These are phyloP conservation scores for Parnassius smintheus DNA, from an alignment of 2,888 invertebrate genomes.

Conservation along the genomic window DNA sequence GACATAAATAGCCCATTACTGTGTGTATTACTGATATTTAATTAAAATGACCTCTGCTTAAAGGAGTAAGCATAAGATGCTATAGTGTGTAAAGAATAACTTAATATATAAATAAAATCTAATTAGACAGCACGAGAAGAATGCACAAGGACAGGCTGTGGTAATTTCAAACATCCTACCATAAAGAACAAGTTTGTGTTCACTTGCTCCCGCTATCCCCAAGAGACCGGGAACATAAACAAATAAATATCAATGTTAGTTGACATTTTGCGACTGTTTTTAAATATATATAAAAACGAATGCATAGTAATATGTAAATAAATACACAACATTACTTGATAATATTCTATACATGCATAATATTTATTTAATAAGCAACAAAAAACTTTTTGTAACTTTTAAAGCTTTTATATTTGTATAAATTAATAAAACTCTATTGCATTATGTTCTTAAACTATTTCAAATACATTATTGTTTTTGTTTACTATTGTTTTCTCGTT, in stretches of 20 bases:
- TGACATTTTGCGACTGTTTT: constrained; percentile 24
- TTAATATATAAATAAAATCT: constrained; percentile 19
- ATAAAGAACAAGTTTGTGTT: constrained; percentile 70
- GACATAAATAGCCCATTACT: neutral
- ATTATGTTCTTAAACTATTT: no score
- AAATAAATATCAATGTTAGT: constrained; percentile 71
- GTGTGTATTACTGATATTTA: neutral
- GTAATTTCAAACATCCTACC: constrained; percentile 74
- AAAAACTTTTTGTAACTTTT: neutral
- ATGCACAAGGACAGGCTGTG: constrained; percentile 42
- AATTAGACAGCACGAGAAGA: constrained; percentile 34
- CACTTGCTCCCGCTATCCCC: constrained; percentile 75
- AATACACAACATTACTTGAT: constrained; percentile 1
- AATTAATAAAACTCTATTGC: no score
- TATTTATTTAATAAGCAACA: neutral
- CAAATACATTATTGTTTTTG: no score
- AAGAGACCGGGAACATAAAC: constrained; percentile 68
- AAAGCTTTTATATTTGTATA: no score
- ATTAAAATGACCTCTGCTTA: constrained; percentile 21
- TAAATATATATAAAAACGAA: constrained; percentile 16
- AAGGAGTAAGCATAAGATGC: neutral
- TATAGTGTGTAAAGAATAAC: constrained; percentile 12
- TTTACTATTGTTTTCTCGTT: no score
- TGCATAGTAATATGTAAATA: constrained; percentile 34
- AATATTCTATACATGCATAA: neutral